phyloP scores from a whole-genome alignment of 2,797 vertebrate genomes.

The Heterohyrax brucei region DNA sequence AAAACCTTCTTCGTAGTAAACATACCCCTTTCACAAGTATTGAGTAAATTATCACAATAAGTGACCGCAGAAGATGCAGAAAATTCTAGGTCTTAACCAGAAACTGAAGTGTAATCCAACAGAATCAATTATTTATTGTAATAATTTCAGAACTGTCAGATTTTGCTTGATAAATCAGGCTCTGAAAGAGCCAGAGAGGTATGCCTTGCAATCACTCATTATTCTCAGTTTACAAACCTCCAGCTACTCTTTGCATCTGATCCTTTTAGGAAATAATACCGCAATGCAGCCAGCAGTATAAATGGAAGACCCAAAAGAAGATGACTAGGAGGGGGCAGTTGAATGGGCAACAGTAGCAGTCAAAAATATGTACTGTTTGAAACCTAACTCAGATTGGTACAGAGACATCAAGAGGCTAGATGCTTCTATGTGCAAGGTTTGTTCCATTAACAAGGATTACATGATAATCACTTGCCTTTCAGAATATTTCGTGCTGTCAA shows the following conservation, averaged over 20 bases:
- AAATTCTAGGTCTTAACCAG: conserved; percentile 97
- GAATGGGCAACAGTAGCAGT: not conserved
- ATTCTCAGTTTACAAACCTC: no score
- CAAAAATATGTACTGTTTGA: conserved; percentile 90
- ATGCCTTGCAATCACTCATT: conserved; percentile 6
- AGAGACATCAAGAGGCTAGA: conserved; percentile 96
- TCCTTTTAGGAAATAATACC: no score
- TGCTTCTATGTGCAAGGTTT: conserved; percentile 96
- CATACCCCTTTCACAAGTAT: conserved; percentile 97
- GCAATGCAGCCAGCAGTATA: conserved; percentile 89
- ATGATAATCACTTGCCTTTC: conserved; percentile 95
- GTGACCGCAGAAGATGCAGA: conserved; percentile 98
- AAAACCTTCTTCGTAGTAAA: conserved; percentile 96
- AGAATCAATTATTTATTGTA: conserved; percentile 98
- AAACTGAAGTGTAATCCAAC: conserved; percentile 99
- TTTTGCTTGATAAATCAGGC: conserved; percentile 98
- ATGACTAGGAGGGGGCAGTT: conserved; percentile 76
- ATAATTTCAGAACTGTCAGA: conserved; percentile 97
- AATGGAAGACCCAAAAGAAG: conserved; percentile 92
- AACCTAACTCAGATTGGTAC: conserved; percentile 95
- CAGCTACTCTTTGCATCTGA: no score
- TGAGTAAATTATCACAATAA: conserved; percentile 98
- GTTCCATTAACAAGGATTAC: conserved; percentile 95
- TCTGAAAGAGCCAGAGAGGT: conserved; percentile 99
- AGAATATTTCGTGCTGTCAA: not conserved